A percentile compares a stretch with the other conserved stretches of the same genome.
Conservation (phyloP, 2,888 invertebrate genomes). For the Odontocolon sp. region DNA sequence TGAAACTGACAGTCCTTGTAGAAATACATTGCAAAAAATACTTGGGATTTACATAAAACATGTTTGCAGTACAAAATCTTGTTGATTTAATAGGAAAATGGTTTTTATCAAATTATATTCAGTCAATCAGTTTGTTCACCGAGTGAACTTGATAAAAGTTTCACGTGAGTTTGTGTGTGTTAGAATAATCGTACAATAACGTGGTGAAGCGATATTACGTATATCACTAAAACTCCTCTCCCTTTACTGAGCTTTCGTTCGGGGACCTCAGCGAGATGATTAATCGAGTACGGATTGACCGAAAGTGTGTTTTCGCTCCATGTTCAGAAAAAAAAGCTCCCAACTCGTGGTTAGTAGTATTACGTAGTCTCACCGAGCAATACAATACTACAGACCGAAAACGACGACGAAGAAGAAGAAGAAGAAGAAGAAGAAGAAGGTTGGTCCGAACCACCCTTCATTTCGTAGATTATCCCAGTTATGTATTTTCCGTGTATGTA, state of each 20-base stretch:
- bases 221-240: neutral
- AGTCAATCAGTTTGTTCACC: too few relatives aligned
- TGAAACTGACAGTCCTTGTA: too few relatives aligned
- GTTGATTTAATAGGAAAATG: too few relatives aligned
- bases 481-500: slow-evolving; percentile 59
- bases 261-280: too few relatives aligned
- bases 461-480: slow-evolving; percentile 61
- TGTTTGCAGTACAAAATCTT: too few relatives aligned
- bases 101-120: too few relatives aligned
- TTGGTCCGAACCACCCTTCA: slow-evolving; percentile 47
- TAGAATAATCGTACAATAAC: too few relatives aligned
- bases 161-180: too few relatives aligned
- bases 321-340: neutral
- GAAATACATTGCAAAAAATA: too few relatives aligned
- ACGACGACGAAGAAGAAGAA: neutral
- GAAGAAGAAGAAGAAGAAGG: slow-evolving; percentile 16
- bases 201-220: neutral
- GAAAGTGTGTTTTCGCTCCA: neutral
- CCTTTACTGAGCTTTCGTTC: neutral
- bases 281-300: neutral
- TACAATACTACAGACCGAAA: neutral
- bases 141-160: too few relatives aligned
- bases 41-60: too few relatives aligned
- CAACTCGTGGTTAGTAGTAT: neutral
- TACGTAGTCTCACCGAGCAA: slow-evolving; percentile 4